These are phyloP conservation scores for Procambarus clarkii DNA, from an alignment of 1,140 invertebrate genomes.

Conservation along the genomic window DNA sequence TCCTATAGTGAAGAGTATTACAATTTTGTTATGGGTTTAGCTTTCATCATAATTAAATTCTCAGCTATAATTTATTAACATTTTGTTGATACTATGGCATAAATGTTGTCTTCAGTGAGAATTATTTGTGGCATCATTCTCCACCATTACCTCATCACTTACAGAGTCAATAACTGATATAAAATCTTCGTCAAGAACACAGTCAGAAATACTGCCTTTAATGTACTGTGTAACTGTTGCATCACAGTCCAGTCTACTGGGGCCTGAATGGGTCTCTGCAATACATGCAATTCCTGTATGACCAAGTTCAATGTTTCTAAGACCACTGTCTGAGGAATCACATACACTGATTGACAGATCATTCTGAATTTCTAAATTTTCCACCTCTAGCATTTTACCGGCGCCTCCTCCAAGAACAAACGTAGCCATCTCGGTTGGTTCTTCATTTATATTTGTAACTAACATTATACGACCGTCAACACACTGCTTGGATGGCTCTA, in stretches of 20 bases:
- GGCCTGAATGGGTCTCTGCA: not conserved
- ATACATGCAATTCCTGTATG: slow-evolving; percentile 8
- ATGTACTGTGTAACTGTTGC: slow-evolving; percentile 11
- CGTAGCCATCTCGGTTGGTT: slow-evolving; percentile 21
- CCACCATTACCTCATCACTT: slow-evolving; percentile 3
- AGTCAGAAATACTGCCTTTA: slow-evolving; percentile 24
- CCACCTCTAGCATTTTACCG: slow-evolving; percentile 5
- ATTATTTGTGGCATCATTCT: not conserved
- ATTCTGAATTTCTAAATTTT: slow-evolving; percentile 15
- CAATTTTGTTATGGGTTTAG: no score
- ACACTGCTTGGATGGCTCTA: not conserved
- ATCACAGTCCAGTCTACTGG: slow-evolving; percentile 12
- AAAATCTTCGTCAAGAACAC: slow-evolving; percentile 27
- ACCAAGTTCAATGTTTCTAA: slow-evolving; percentile 11
- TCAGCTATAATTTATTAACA: no score
- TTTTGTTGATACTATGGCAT: no score
- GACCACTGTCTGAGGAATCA: not conserved
- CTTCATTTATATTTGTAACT: slow-evolving; percentile 15
- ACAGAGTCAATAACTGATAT: slow-evolving; percentile 23
- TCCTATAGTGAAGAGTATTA: no score
- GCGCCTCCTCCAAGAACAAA: not conserved
- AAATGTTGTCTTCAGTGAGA: no score
- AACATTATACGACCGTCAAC: slow-evolving; percentile 6
- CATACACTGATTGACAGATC: not conserved
- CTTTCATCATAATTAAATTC: no score